Evolutionary conservation across 2,888 invertebrate genomes (phyloP).

Genomic region (Chloromyia formosa): DNA sequence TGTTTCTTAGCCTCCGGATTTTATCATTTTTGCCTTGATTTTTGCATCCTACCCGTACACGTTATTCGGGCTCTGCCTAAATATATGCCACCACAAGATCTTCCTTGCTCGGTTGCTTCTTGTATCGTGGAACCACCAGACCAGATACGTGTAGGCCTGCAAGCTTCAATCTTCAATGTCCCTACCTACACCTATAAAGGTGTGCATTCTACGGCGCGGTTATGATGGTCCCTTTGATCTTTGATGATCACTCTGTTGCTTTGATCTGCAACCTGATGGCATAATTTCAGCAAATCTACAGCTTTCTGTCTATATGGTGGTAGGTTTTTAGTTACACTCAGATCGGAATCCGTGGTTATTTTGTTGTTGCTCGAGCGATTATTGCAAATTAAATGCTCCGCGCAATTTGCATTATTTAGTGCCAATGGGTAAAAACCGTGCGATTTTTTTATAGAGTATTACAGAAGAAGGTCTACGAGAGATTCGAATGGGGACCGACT

Average conservation of each 20-base stretch:
- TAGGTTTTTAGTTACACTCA: constrained; percentile 8
- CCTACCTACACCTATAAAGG: constrained; percentile 4
- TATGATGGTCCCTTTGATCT: constrained; percentile 43
- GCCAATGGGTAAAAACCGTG: constrained; percentile 37
- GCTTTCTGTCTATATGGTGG: constrained; percentile 13
- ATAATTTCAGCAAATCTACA: constrained; percentile 60
- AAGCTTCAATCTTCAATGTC: constrained; percentile 13
- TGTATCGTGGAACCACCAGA: not conserved
- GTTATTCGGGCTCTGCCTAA: not conserved
- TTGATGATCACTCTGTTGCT: constrained; percentile 41
- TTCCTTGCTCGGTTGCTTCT: not conserved
- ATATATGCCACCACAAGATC: constrained; percentile 16
- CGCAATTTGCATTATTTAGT: constrained; percentile 44
- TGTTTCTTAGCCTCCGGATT: constrained; percentile 51
- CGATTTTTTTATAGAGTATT: not conserved
- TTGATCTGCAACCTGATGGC: constrained; percentile 58
- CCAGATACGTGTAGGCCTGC: constrained; percentile 2
- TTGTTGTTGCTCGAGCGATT: constrained; percentile 34
- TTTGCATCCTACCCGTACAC: not conserved
- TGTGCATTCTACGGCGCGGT: constrained; percentile 22
- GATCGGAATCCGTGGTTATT: not conserved
- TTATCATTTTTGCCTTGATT: constrained; percentile 23
- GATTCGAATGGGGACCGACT: not conserved
- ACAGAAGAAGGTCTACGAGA: not conserved
- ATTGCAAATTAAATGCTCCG: constrained; percentile 43